These are phyloP conservation scores for Notocelia uddmanniana DNA, from an alignment of 2,888 invertebrate species.

Conservation along the genomic window DNA sequence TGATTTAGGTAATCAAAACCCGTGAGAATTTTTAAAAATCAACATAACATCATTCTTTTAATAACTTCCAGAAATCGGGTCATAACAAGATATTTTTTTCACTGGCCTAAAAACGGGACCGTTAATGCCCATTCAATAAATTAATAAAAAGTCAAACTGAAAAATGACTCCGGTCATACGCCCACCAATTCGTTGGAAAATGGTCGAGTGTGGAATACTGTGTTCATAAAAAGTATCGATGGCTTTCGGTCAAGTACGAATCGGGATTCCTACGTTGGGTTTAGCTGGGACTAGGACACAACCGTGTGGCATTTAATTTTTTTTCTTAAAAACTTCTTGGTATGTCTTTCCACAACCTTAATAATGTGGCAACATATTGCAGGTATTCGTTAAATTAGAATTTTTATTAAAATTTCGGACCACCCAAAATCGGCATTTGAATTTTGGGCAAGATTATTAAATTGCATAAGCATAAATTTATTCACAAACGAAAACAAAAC, in stretches of 20 bases:
- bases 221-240: conserved; percentile 56
- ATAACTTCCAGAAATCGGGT: conserved; percentile 43
- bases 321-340: neutral
- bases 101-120: conserved; percentile 45
- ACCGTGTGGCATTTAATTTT: neutral
- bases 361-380: neutral
- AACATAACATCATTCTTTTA: conserved; percentile 35
- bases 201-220: conserved; percentile 45
- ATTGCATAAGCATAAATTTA: conserved; percentile 27
- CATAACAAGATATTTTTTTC: conserved; percentile 25
- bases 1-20: conserved; percentile 3
- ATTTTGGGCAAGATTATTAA: conserved; percentile 27
- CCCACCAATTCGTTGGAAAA: conserved; percentile 60
- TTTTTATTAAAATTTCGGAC: conserved; percentile 1
- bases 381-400: neutral
- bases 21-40: conserved; percentile 26
- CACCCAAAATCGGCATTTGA: conserved; percentile 15
- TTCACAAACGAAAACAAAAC: conserved; percentile 44
- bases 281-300: neutral
- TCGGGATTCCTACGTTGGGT: neutral
- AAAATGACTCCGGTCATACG: conserved; percentile 57
- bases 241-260: conserved; percentile 26
- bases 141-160: conserved; percentile 56
- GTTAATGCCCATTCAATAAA: conserved; percentile 53
- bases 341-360: neutral